Percentiles rank a stretch among this genome's conserved stretches.
These are phyloP conservation scores for Perca fluviatilis DNA, from an alignment of 2,113 vertebrate genomes.

Conservation along the genomic window DNA sequence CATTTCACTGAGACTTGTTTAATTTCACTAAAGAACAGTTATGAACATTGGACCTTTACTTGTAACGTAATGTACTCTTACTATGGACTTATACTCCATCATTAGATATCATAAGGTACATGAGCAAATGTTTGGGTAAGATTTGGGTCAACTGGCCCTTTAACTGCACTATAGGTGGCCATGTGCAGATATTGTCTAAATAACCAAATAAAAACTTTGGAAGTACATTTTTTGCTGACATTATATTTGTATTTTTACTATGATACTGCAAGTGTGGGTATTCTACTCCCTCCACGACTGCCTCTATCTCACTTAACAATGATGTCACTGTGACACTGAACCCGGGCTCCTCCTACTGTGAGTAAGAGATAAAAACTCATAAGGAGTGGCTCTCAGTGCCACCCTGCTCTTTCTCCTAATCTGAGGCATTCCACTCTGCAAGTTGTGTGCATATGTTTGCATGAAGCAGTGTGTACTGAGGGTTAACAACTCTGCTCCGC, in stretches of 20 bases:
- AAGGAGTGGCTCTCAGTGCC: neutral
- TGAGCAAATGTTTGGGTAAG: too few species aligned
- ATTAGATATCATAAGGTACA: too few species aligned
- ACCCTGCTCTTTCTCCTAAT: neutral
- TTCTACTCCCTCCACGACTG: neutral
- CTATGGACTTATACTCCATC: too few species aligned
- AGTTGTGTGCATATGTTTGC: neutral
- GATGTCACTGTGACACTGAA: constrained; percentile 34
- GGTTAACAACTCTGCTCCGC: neutral
- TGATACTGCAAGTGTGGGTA: neutral
- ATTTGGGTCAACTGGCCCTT: too few species aligned
- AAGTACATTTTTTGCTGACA: too few species aligned
- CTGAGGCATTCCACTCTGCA: constrained; percentile 17
- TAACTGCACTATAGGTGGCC: too few species aligned
- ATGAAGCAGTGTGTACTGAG: neutral
- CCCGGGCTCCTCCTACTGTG: neutral
- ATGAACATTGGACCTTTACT: too few species aligned
- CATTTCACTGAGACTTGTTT: too few species aligned
- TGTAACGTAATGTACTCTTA: too few species aligned
- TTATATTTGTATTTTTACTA: neutral
- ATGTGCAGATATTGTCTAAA: too few species aligned
- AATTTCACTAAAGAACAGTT: too few species aligned
- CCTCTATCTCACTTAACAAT: neutral
- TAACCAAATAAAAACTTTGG: too few species aligned
- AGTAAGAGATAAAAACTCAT: neutral